phyloP scores from a whole-genome alignment of 2,888 invertebrate genomes.

The Lepas anatifera region DNA sequence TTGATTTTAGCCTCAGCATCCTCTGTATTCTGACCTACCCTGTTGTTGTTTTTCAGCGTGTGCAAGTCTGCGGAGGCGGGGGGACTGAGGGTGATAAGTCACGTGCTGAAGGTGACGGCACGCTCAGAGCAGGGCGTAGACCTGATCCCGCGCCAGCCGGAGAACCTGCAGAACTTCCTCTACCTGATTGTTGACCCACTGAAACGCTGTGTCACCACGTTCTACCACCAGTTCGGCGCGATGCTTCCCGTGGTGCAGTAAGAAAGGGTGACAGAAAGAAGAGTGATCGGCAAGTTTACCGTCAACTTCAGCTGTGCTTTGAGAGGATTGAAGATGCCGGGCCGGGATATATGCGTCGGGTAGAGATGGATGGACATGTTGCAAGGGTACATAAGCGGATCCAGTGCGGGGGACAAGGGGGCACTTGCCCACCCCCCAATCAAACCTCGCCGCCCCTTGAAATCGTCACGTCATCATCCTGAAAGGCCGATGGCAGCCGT shows the following conservation, averaged over 20 bases:
- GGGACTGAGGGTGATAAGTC: background rate
- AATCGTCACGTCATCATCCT: too few species aligned
- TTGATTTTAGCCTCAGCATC: background rate
- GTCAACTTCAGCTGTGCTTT: too few species aligned
- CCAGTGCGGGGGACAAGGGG: too few species aligned
- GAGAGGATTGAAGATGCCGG: too few species aligned
- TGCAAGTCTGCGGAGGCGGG: background rate
- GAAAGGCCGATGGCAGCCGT: too few species aligned
- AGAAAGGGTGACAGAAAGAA: too few species aligned
- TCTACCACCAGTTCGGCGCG: conserved; percentile 11
- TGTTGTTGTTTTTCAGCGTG: background rate
- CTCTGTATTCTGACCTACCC: background rate
- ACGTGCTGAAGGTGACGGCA: conserved; percentile 3
- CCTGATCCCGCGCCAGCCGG: background rate
- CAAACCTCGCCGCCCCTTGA: too few species aligned
- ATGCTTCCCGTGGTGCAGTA: background rate
- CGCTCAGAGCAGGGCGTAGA: background rate
- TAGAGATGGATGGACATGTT: too few species aligned
- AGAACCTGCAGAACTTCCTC: background rate
- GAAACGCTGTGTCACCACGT: background rate
- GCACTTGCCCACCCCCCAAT: too few species aligned
- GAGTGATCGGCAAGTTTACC: too few species aligned
- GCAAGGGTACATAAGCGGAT: too few species aligned
- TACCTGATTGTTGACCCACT: background rate
- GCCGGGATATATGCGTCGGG: too few species aligned